A percentile compares a stretch with the other conserved stretches of the same genome.
phyloP scores from a whole-genome alignment of 2,888 invertebrate species.

The Drosophila helvetica region DNA sequence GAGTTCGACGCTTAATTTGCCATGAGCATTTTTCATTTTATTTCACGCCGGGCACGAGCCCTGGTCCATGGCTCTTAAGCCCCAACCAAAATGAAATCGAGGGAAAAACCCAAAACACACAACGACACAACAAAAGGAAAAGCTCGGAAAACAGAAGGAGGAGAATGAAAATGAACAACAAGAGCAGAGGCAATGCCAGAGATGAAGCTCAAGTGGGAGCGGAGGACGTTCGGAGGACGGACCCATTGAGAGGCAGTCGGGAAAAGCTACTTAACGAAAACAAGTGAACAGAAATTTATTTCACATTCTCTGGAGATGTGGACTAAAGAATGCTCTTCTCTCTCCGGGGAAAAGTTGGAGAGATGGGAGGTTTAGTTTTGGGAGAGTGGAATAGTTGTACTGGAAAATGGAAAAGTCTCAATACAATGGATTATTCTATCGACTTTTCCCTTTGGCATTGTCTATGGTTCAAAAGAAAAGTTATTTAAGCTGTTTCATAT shows the following conservation, averaged over 20 bases:
- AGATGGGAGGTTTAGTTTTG: neutral
- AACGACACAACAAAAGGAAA: conserved; percentile 27
- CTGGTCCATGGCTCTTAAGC: conserved; percentile 34
- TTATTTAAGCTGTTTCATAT: neutral
- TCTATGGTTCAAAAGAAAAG: neutral
- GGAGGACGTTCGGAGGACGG: neutral
- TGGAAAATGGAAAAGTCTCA: neutral
- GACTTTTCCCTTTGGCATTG: neutral
- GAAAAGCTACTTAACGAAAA: conserved; percentile 42
- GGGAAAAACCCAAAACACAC: conserved; percentile 32
- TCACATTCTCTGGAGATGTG: conserved; percentile 22
- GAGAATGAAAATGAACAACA: conserved; percentile 51
- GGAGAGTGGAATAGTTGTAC: too few species aligned
- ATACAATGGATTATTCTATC: neutral
- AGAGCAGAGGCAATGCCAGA: conserved; percentile 14
- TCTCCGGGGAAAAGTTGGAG: neutral
- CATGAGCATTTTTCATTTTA: conserved; percentile 76
- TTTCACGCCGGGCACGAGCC: conserved; percentile 44
- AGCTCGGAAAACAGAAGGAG: conserved; percentile 36
- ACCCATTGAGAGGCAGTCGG: neutral
- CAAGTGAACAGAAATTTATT: conserved; percentile 43
- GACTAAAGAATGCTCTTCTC: conserved; percentile 29
- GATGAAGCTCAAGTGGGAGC: conserved; percentile 29
- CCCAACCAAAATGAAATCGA: conserved; percentile 36
- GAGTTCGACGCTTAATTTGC: conserved; percentile 79